A percentile compares a stretch with the other conserved stretches of the same genome.
phyloP scores from a whole-genome alignment of 2,797 vertebrate species.

The Anniella stebbinsi region DNA sequence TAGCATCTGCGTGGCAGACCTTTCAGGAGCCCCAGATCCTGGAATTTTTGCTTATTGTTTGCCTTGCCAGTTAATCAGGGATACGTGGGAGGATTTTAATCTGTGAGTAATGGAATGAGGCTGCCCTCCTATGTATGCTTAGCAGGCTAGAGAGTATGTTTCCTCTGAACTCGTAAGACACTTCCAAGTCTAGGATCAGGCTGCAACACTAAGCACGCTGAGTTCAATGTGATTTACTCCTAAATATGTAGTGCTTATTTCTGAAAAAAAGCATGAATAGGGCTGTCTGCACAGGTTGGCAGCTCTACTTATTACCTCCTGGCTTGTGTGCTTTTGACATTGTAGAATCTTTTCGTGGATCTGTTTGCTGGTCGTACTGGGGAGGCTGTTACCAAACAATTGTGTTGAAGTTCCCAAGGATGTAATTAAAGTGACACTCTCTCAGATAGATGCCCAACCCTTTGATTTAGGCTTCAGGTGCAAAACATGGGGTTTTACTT shows the following conservation, averaged over 20 bases:
- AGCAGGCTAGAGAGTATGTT: not conserved
- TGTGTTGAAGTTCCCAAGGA: not conserved
- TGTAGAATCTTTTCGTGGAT: not conserved
- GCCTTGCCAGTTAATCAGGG: not conserved
- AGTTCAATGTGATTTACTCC: not conserved
- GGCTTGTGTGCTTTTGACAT: not conserved
- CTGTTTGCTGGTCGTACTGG: not conserved
- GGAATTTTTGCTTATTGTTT: not conserved
- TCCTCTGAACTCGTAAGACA: not conserved
- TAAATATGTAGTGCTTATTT: not conserved
- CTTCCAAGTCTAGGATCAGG: not conserved
- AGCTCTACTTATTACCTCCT: not conserved
- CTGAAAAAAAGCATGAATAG: not conserved
- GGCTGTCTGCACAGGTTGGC: not conserved
- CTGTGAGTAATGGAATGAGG: not conserved
- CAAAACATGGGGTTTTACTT: constrained; percentile 23
- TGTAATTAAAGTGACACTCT: constrained; percentile 4
- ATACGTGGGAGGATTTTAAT: not conserved
- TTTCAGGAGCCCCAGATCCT: not conserved
- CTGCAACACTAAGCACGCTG: not conserved
- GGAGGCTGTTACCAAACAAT: not conserved
- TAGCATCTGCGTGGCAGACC: not conserved
- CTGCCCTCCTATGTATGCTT: not conserved
- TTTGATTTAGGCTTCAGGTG: constrained; percentile 24
- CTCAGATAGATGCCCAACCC: not conserved